These are phyloP conservation scores for Nycticorax nycticorax DNA, from an alignment of 2,113 vertebrate genomes.

Conservation along the genomic window DNA sequence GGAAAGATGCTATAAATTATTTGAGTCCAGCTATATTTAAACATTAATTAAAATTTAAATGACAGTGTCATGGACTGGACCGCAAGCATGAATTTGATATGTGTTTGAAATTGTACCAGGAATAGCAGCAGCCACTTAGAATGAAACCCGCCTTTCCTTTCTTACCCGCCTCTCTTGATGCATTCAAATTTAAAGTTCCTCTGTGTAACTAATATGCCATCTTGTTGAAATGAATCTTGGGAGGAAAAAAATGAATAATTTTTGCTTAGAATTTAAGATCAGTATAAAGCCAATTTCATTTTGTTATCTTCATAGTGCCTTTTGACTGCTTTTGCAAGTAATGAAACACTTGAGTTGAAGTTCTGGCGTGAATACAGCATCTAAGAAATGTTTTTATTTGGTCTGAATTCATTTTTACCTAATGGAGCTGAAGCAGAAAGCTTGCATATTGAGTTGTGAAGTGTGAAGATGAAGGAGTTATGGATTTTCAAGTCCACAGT, in stretches of 20 bases:
- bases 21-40: neutral
- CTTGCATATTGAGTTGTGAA: neutral
- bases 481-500: neutral
- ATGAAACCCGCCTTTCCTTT: neutral
- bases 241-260: rapidly evolving
- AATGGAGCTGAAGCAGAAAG: neutral
- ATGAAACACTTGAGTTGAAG: neutral
- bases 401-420: conserved; percentile 28
- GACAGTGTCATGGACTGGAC: neutral
- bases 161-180: neutral
- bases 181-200: neutral
- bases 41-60: neutral
- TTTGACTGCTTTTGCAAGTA: conserved; percentile 1
- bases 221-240: neutral
- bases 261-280: neutral
- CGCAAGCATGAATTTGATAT: neutral
- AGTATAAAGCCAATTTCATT: neutral
- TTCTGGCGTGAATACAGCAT: neutral
- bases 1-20: neutral
- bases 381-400: conserved; percentile 22
- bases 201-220: neutral
- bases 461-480: neutral
- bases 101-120: neutral
- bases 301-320: neutral
- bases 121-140: neutral